phyloP scores from a whole-genome alignment of 2,113 vertebrate genomes.

The Fulmarus glacialis region DNA sequence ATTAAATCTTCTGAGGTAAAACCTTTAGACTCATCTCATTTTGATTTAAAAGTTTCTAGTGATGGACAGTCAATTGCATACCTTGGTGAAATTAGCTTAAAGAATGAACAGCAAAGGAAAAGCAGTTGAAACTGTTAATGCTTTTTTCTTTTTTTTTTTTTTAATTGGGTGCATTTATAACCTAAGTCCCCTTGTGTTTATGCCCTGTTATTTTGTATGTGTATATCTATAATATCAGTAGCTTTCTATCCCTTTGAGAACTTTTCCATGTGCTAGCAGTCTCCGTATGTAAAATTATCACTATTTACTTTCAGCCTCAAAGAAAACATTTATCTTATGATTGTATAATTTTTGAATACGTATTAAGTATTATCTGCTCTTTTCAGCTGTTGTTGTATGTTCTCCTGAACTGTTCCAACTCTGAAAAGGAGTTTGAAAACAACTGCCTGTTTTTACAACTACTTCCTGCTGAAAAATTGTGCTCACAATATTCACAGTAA shows the following conservation, averaged over 20 bases:
- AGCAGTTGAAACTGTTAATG: background rate
- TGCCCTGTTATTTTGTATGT: background rate
- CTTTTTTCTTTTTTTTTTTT: background rate
- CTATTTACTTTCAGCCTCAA: conserved; percentile 43
- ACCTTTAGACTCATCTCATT: background rate
- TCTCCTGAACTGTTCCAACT: conserved; percentile 35
- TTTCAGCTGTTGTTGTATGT: conserved; percentile 42
- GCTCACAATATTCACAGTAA: conserved; percentile 28
- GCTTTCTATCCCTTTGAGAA: conserved; percentile 2
- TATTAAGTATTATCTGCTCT: conserved; percentile 48
- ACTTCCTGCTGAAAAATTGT: conserved; percentile 69
- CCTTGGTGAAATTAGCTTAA: background rate
- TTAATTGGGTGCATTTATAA: background rate
- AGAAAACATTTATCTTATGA: conserved; percentile 22
- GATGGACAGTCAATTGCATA: background rate
- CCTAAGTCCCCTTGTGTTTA: background rate
- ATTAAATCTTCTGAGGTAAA: conserved; percentile 1
- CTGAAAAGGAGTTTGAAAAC: conserved; percentile 51
- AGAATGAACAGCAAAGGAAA: background rate
- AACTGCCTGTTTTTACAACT: conserved; percentile 68
- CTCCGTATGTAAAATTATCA: background rate
- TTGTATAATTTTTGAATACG: conserved; percentile 44
- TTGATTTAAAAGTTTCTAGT: background rate
- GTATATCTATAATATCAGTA: background rate
- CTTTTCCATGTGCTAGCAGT: background rate